Percentiles rank a stretch among this genome's conserved stretches.
These are phyloP conservation scores for Leptinotarsa tumamoca DNA, from an alignment of 2,888 invertebrate genomes.

Conservation along the genomic window DNA sequence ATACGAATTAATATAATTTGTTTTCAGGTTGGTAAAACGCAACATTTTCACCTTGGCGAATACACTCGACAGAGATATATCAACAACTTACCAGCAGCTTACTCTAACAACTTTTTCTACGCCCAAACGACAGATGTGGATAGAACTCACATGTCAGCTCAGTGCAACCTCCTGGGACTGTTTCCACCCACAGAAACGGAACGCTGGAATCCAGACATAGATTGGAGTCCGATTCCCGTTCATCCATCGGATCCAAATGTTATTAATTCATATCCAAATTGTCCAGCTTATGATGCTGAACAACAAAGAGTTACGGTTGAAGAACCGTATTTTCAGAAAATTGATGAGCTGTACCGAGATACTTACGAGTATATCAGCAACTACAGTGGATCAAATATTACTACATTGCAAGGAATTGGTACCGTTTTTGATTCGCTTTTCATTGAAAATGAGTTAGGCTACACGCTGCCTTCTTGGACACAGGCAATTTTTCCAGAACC, in stretches of 20 bases:
- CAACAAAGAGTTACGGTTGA: conserved; percentile 8
- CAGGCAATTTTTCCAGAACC: conserved; percentile 39
- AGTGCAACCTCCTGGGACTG: conserved; percentile 79
- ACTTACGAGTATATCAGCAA: conserved; percentile 62
- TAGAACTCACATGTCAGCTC: conserved; percentile 86
- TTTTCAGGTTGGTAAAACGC: conserved; percentile 71
- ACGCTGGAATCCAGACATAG: conserved; percentile 70
- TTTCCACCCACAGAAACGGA: conserved; percentile 72
- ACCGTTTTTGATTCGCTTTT: conserved; percentile 29
- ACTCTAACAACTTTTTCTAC: conserved; percentile 68
- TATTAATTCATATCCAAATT: not conserved
- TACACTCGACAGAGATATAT: conserved; percentile 78
- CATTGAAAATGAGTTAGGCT: conserved; percentile 31
- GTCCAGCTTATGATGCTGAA: conserved; percentile 22
- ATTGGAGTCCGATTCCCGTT: conserved; percentile 81
- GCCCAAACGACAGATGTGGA: conserved; percentile 83
- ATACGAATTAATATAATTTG: not conserved
- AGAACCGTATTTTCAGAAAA: conserved; percentile 59
- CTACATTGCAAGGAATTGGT: not conserved
- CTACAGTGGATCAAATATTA: conserved; percentile 22
- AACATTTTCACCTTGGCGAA: conserved; percentile 78
- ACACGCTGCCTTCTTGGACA: conserved; percentile 35
- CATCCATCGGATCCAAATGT: conserved; percentile 71
- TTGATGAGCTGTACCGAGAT: conserved; percentile 68
- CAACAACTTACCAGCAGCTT: conserved; percentile 68